Evolutionary conservation across 2,888 invertebrate species (phyloP).

Genomic region (Folsomia candida): DNA sequence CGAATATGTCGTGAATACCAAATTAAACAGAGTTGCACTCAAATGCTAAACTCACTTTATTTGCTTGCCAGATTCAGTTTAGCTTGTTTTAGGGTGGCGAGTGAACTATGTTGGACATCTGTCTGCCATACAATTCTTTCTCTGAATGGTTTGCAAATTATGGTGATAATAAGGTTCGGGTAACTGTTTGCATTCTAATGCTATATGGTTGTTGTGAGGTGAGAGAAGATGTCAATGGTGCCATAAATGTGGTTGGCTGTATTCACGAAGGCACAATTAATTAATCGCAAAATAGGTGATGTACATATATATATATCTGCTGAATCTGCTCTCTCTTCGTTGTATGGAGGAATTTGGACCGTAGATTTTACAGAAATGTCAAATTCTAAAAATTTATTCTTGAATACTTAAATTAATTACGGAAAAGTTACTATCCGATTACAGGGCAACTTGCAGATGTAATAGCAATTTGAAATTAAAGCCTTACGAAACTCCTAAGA

Average conservation of each 20-base stretch:
- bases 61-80: background rate
- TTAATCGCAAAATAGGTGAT: too few relatives aligned
- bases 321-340: too few relatives aligned
- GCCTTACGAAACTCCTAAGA: background rate
- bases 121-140: background rate
- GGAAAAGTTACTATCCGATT: background rate
- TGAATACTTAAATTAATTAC: background rate
- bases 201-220: background rate
- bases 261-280: too few relatives aligned
- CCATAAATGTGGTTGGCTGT: too few relatives aligned
- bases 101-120: background rate
- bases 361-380: background rate
- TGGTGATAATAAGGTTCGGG: background rate
- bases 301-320: too few relatives aligned
- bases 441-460: background rate
- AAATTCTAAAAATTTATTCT: background rate
- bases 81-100: background rate
- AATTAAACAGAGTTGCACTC: background rate
- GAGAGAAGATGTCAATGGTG: background rate
- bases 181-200: background rate
- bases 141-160: background rate
- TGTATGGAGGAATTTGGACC: too few relatives aligned
- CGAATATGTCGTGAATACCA: slow-evolving; percentile 13
- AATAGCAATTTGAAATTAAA: background rate
- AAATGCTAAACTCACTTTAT: background rate